Base-by-base conservation (phyloP, 2,797 vertebrate species). In the Xenentodon cancila region DNA sequence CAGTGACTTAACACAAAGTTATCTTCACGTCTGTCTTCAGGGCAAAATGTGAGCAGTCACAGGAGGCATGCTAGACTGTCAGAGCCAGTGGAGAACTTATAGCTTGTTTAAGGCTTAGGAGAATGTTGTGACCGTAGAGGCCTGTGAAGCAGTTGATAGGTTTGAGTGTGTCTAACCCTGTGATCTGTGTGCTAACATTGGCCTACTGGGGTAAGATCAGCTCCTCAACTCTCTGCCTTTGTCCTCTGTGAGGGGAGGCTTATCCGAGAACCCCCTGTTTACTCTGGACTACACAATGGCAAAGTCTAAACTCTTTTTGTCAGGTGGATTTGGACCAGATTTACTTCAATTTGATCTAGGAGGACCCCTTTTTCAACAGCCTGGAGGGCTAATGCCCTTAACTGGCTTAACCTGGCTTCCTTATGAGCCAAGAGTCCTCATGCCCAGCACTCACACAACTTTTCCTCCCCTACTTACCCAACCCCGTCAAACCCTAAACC, bases 351-450 rank as follows among this genome's bases (percentile, higher is more conserved):
- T 94, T 93, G 93, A 94, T 93, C 92, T 90, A 84, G 79, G 77
- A 90, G 84, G 93, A 92, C 89, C 89, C 88, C 88, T 8, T 91
- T 95, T 96, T 95, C 93, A 95, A 95, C 93, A 93, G 92, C 88
- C 86, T 89, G 94, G 94, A 95, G 94, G 94, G 95, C 94, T 95
- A 95, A 94, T 93, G 91, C 92, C 93, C 89, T 93, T 92, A 94
- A 94, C 91, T 91, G 93, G 93, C 92, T 95, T 95, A 93, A 80
- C 53, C 90, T 93, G 88, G 91, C 93, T 92, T 92, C 93, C 93
- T 89, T 82, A 88, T 92, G 90, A 89, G 88, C 85, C 84, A 51
- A 67, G 75, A 73, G 73, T 80, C 81, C 84, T 81, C 85, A 86
- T 84, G 84, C 81, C 84, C 90, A 81, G 84, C 89, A 84, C 81